Conservation (phyloP, 2,888 invertebrate genomes). For the Zygothrica quintamaculata region DNA sequence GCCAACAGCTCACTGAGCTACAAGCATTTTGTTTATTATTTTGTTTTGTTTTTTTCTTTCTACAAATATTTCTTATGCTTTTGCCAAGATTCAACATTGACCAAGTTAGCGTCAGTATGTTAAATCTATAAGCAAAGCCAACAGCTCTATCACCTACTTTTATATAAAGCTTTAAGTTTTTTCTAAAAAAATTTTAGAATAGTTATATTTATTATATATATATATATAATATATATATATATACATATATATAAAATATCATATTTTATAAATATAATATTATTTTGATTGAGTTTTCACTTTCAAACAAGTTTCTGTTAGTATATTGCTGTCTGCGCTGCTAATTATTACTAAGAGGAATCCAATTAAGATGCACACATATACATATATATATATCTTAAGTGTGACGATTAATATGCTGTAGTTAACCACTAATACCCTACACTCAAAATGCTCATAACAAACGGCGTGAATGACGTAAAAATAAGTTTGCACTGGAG, state of each 20-base stretch:
- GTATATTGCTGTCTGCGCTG: too few relatives aligned
- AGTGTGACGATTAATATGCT: neutral
- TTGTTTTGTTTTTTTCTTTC: slow-evolving; percentile 51
- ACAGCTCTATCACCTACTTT: slow-evolving; percentile 31
- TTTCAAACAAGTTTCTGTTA: too few relatives aligned
- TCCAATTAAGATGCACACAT: too few relatives aligned
- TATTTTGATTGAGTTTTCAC: too few relatives aligned
- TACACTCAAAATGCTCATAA: slow-evolving; percentile 49
- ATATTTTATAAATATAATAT: too few relatives aligned
- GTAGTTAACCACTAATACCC: slow-evolving; percentile 35
- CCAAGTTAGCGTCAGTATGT: slow-evolving; percentile 56
- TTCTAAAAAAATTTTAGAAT: too few relatives aligned
- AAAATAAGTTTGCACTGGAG: slow-evolving; percentile 59
- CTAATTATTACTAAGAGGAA: too few relatives aligned
- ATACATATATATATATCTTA: neutral
- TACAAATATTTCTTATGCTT: slow-evolving; percentile 45
- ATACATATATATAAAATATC: too few relatives aligned
- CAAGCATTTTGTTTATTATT: too few relatives aligned
- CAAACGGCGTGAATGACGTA: slow-evolving; percentile 61
- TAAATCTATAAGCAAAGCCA: slow-evolving; percentile 8
- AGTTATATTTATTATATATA: too few relatives aligned
- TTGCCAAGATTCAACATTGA: slow-evolving; percentile 70
- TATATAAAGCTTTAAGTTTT: too few relatives aligned
- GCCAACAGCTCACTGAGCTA: slow-evolving; percentile 63
- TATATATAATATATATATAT: too few relatives aligned